These are phyloP conservation scores for Phortica okadai DNA, from an alignment of 2,888 invertebrate genomes.

Conservation along the genomic window DNA sequence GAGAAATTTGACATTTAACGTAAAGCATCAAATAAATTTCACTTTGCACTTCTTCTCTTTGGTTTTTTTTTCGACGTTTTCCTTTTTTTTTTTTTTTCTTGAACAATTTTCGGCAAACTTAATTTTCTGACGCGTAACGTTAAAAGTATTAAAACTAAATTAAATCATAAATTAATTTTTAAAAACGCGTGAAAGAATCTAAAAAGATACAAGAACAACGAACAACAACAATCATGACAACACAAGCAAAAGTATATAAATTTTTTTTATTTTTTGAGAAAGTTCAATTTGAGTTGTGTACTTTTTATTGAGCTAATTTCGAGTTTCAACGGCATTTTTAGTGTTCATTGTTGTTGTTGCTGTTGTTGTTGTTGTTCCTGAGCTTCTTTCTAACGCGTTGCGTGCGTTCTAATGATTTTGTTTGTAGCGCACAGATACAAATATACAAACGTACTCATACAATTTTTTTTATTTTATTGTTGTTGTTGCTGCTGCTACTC, in stretches of 20 bases:
- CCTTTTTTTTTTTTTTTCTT: neutral
- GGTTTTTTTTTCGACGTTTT: neutral
- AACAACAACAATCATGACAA: neutral
- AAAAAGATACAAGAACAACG: conserved; percentile 19
- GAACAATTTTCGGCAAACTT: neutral
- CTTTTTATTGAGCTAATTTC: conserved; percentile 2
- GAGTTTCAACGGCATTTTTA: neutral
- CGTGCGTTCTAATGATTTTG: neutral
- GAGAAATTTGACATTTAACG: too few relatives aligned
- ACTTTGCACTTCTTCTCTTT: neutral
- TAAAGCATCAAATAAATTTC: neutral
- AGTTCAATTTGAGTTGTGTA: conserved; percentile 2
- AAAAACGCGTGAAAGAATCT: conserved; percentile 12
- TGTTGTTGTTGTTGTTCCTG: conserved; percentile 36
- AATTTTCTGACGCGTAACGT: neutral
- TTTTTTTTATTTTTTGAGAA: conserved; percentile 30
- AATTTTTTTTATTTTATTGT: conserved; percentile 8
- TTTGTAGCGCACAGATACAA: neutral
- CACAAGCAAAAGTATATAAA: neutral
- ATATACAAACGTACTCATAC: too few relatives aligned
- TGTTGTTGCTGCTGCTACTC: conserved; percentile 41
- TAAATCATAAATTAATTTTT: conserved; percentile 56
- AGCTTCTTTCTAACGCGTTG: neutral
- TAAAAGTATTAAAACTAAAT: conserved; percentile 36
- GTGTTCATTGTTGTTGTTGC: conserved; percentile 31